A percentile compares a stretch with the other conserved stretches of the same genome.
These are phyloP conservation scores for Smutsia temminckii DNA, from an alignment of 2,797 vertebrate genomes.

Conservation along the genomic window DNA sequence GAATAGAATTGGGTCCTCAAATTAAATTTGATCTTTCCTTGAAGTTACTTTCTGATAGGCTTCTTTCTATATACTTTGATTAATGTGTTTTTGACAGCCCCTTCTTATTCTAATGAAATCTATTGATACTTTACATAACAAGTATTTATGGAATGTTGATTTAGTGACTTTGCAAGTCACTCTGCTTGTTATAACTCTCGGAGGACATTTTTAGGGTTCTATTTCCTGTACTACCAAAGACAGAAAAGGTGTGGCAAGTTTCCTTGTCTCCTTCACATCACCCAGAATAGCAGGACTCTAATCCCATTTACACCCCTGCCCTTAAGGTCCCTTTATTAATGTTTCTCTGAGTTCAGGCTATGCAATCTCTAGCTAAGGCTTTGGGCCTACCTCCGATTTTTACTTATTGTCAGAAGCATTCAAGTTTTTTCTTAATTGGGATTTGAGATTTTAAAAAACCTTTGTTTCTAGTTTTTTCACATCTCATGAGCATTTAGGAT, in stretches of 20 bases:
- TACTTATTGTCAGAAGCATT: constrained; percentile 25
- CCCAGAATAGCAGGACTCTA: constrained; percentile 71
- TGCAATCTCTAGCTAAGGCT: constrained; percentile 1
- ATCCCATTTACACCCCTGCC: constrained; percentile 69
- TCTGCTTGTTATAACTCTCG: constrained; percentile 56
- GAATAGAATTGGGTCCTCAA: neutral
- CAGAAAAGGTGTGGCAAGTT: constrained; percentile 42
- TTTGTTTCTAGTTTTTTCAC: constrained; percentile 28
- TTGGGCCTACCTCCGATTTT: constrained; percentile 45
- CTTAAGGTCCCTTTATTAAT: constrained; percentile 59
- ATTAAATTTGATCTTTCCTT: neutral
- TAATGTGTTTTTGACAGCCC: constrained; percentile 67
- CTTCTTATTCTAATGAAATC: constrained; percentile 60
- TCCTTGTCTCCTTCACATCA: constrained; percentile 38
- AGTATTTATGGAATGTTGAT: constrained; percentile 20
- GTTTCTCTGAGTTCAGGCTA: constrained; percentile 49
- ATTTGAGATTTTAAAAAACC: neutral
- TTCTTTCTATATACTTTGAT: constrained; percentile 39
- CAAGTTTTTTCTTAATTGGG: neutral
- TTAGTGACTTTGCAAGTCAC: constrained; percentile 55
- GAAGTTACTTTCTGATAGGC: constrained; percentile 33
- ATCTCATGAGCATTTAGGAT: neutral
- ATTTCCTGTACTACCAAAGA: constrained; percentile 62
- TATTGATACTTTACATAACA: constrained; percentile 56
- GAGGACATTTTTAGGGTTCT: constrained; percentile 70